Conservation (phyloP, 1,140 invertebrate genomes). For the Wasmannia auropunctata region DNA sequence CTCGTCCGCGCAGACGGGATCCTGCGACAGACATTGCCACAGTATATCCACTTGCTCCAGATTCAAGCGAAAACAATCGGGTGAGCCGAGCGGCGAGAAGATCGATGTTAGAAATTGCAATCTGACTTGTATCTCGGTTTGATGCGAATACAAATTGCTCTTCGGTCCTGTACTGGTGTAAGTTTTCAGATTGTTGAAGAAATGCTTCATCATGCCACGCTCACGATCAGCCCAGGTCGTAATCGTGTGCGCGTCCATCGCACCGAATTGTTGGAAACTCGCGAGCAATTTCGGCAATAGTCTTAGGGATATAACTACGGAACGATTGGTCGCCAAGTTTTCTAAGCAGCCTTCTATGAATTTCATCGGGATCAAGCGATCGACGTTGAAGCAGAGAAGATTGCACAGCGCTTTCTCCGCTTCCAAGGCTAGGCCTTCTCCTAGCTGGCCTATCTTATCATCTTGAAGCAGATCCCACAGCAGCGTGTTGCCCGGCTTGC, state of each 20-base stretch:
- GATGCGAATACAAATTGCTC: constrained; percentile 92
- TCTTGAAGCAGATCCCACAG: constrained; percentile 98
- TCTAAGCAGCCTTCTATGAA: constrained; percentile 97
- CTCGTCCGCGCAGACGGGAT: constrained; percentile 94
- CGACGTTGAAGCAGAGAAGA: constrained; percentile 95
- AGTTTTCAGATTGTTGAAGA: constrained; percentile 93
- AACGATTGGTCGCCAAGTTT: constrained; percentile 94
- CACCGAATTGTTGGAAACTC: constrained; percentile 95
- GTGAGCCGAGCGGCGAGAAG: constrained; percentile 95
- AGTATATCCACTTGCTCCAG: constrained; percentile 95
- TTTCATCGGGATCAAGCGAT: constrained; percentile 94
- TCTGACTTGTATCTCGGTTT: constrained; percentile 95
- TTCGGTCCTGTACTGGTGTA: constrained; percentile 85
- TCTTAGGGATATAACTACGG: constrained; percentile 94
- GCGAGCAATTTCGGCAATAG: constrained; percentile 95
- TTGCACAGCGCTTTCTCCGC: constrained; percentile 96
- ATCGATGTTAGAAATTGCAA: constrained; percentile 96
- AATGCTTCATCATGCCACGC: constrained; percentile 96
- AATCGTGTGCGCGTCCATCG: constrained; percentile 92
- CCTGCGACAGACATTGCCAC: constrained; percentile 95
- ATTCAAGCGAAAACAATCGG: constrained; percentile 94
- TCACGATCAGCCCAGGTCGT: constrained; percentile 96
- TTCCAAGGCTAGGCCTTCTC: constrained; percentile 94
- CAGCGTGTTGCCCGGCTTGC: constrained; percentile 94
- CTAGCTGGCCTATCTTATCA: constrained; percentile 93